Conservation (phyloP, 2,113 vertebrate species). For the Etheostoma cragini region DNA sequence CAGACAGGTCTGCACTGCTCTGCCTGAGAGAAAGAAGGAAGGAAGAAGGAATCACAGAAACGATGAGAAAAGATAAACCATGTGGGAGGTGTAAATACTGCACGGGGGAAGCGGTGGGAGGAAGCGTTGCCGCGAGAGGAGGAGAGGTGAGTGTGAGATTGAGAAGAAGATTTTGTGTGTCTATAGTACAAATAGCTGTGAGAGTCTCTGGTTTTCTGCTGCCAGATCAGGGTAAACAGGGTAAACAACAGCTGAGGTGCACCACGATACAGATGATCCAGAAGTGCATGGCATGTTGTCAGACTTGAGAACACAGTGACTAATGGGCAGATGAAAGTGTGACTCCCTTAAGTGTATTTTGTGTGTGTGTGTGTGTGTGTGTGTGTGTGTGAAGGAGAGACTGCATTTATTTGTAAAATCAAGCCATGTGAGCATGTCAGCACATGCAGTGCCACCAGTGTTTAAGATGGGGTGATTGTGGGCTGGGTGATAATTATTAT, state of each 20-base stretch:
- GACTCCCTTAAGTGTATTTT: neutral
- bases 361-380: conserved; percentile 34
- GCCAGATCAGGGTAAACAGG: conserved; percentile 24
- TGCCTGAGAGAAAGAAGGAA: conserved; percentile 29
- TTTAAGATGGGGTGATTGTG: neutral
- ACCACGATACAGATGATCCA: conserved; percentile 21
- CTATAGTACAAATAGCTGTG: conserved; percentile 33
- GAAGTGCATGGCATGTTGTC: conserved; percentile 28
- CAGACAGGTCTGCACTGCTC: conserved; percentile 61
- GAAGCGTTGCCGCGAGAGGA: conserved; percentile 51
- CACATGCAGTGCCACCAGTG: neutral
- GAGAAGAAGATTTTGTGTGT: conserved; percentile 32
- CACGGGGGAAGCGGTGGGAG: conserved; percentile 53
- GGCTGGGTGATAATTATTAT: neutral
- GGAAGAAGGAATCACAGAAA: conserved; percentile 22
- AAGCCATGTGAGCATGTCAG: conserved; percentile 29
- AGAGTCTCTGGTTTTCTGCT: conserved; percentile 32
- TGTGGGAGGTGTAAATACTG: conserved; percentile 75
- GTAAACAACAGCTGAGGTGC: conserved; percentile 23
- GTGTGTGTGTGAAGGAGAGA: conserved; percentile 35
- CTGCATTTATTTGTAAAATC: conserved; percentile 40
- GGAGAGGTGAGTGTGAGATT: conserved; percentile 68
- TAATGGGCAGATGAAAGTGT: neutral
- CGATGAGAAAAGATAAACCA: conserved; percentile 50
- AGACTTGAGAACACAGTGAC: neutral